Base-by-base conservation (phyloP, 1,140 invertebrate genomes). In the Halictus rubicundus region DNA sequence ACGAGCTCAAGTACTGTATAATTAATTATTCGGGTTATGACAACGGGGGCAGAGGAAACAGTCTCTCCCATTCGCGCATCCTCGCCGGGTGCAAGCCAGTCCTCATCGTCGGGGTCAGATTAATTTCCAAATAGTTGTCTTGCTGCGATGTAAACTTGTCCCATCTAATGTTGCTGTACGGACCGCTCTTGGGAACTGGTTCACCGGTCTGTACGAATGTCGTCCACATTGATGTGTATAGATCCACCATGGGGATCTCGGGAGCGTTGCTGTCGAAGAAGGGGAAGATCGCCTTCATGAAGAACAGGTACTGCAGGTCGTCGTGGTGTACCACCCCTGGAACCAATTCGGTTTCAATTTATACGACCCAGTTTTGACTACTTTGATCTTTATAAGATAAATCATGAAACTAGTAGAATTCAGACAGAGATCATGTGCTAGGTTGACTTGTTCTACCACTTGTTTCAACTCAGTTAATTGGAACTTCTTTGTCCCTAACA, bases 231-330 rank as follows among this genome's bases (percentile, higher is more conserved):
- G 85, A 68, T 6, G 92, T 93, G 71, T 90, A 80, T 19, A 85
- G 80, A n/a, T 91, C 87, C 0, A 93, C 84, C 46, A 87, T 92
- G 23, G 80, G 63, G 19, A 83, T 72, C 76, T 92, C 92, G 8
- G 92, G 89, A 25, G 82, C 87, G 63, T 66, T 74, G 5, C 70
- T 39, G 10, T 89, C 75, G 52, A 91, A 87, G 10, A 68, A 86
- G 8, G 89, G 85, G 46, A 85, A 78, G 16, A 76, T 68, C 52
- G 93, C 92, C 19, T 88, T 92, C 66, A 93, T 92, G 80, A 93
- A 93, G 88, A 95, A 95, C 16, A 95, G 79, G 88, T 96, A 95
- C 80, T 95, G 93, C 12, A 95, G 88, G 86, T 96, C 95, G 81
- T 95, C 95, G 70, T 94, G 93, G 84, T 95, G 95, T 2, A 93